These are phyloP conservation scores for Cybosia mesomella DNA, from an alignment of 2,888 invertebrate species.

Conservation along the genomic window DNA sequence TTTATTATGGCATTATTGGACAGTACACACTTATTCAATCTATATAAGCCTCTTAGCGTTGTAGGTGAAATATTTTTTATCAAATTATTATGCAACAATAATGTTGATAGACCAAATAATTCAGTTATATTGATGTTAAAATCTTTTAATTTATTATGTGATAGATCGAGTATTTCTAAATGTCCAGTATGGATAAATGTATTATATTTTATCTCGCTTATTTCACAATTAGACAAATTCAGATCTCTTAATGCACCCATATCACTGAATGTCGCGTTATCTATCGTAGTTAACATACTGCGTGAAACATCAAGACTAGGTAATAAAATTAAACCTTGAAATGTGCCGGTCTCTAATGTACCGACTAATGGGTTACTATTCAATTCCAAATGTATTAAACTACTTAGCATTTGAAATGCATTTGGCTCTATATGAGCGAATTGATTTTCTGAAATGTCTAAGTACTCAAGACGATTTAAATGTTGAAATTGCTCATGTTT, in stretches of 20 bases:
- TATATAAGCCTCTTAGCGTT: slow-evolving; percentile 52
- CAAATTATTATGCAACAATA: slow-evolving; percentile 67
- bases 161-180: slow-evolving; percentile 69
- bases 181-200: slow-evolving; percentile 61
- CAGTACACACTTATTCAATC: slow-evolving; percentile 55
- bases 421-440: slow-evolving; percentile 61
- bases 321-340: slow-evolving; percentile 64
- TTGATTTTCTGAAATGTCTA: slow-evolving; percentile 72
- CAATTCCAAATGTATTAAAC: slow-evolving; percentile 65
- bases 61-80: slow-evolving; percentile 53
- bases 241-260: slow-evolving; percentile 65
- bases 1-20: slow-evolving; percentile 59
- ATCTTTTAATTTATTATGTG: slow-evolving; percentile 60
- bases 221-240: slow-evolving; percentile 66
- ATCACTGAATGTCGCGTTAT: slow-evolving; percentile 67
- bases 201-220: slow-evolving; percentile 65
- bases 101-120: slow-evolving; percentile 52
- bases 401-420: slow-evolving; percentile 60
- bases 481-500: slow-evolving; percentile 56
- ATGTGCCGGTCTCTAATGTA: slow-evolving; percentile 60
- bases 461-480: slow-evolving; percentile 57
- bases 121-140: slow-evolving; percentile 68
- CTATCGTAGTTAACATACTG: slow-evolving; percentile 58
- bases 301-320: slow-evolving; percentile 69
- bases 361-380: slow-evolving; percentile 67